Evolutionary conservation across 2,113 vertebrate species (phyloP).

Genomic region (Ellobius talpinus): DNA sequence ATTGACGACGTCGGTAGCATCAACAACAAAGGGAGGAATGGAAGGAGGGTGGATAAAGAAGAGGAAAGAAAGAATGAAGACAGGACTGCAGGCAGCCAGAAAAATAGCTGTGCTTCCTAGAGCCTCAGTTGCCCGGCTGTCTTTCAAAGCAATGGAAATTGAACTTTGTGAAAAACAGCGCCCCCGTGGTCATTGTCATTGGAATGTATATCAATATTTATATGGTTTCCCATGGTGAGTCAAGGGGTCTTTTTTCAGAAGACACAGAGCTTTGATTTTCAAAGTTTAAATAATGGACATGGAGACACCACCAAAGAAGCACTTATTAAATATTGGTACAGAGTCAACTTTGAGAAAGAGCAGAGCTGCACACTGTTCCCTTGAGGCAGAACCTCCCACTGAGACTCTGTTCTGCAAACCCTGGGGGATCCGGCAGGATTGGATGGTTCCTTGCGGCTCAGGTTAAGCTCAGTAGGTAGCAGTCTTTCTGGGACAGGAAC

Average conservation of each 20-base stretch:
- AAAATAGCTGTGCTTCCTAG: neutral
- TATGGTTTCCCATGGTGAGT: neutral
- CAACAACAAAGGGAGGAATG: neutral
- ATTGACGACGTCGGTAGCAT: neutral
- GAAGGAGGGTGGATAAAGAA: neutral
- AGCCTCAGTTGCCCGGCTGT: neutral
- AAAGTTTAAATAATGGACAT: conserved; percentile 30
- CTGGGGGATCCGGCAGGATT: rapidly evolving
- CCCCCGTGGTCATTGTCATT: neutral
- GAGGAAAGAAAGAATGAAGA: neutral
- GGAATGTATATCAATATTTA: conserved; percentile 43
- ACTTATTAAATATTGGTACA: conserved; percentile 22
- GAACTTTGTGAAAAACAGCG: neutral
- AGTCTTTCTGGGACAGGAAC: neutral
- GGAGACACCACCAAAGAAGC: neutral
- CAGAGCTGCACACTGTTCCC: neutral
- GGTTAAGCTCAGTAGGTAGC: neutral
- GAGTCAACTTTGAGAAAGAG: conserved; percentile 23
- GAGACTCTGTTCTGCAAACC: neutral
- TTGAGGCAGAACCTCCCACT: neutral
- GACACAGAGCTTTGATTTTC: conserved; percentile 24
- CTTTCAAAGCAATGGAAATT: conserved; percentile 51
- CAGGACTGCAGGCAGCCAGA: neutral
- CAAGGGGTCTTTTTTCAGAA: conserved; percentile 11
- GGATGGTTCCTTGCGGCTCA: neutral